Evolutionary conservation across 2,113 vertebrate species (phyloP).

Genomic region (Chrysemys picta): DNA sequence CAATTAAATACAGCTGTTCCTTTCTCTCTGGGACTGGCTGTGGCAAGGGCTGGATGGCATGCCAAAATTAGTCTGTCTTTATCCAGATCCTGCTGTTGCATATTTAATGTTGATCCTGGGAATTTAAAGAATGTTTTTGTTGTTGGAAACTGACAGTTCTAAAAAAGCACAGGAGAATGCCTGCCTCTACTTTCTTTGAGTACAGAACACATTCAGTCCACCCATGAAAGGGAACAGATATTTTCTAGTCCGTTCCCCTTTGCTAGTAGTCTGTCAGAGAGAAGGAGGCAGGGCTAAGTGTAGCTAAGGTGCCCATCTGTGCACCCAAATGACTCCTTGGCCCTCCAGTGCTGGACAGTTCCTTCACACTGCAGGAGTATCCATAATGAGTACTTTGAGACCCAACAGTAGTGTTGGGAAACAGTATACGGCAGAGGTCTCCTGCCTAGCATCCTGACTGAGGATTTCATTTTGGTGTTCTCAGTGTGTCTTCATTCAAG

Average conservation of each 20-base stretch:
- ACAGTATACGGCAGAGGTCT: no score
- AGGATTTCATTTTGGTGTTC: neutral
- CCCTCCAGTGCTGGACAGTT: neutral
- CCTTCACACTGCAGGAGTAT: neutral
- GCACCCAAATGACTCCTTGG: neutral
- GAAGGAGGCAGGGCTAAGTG: neutral
- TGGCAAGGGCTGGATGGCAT: neutral
- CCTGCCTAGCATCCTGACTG: neutral
- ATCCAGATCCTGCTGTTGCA: neutral
- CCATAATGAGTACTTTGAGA: neutral
- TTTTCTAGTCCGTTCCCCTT: neutral
- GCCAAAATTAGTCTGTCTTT: neutral
- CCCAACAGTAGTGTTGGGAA: neutral
- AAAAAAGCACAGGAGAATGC: neutral
- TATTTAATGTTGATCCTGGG: neutral
- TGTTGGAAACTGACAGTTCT: neutral
- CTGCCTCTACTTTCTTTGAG: neutral
- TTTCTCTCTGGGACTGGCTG: accelerated
- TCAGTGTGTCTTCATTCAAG: neutral
- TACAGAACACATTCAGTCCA: neutral
- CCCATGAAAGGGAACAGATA: neutral
- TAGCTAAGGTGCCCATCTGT: neutral
- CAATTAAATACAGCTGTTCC: neutral
- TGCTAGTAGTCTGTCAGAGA: neutral
- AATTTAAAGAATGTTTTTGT: neutral